A percentile compares a stretch with the other conserved stretches of the same genome.
Evolutionary conservation across 2,797 vertebrate species (phyloP).

Genomic region (Euphonia xanthogaster): DNA sequence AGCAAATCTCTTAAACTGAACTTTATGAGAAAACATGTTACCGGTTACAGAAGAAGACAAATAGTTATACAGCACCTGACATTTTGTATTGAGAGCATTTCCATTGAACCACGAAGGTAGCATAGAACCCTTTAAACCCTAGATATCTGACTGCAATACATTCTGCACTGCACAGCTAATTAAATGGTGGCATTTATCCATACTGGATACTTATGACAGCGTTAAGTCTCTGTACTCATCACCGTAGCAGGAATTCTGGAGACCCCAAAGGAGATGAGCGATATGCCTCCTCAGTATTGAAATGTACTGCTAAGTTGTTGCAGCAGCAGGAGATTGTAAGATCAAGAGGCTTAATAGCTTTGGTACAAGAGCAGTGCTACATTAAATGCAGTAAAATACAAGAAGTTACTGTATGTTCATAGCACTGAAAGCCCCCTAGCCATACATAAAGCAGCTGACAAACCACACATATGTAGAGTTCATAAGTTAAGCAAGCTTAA

Average conservation of each 20-base stretch:
- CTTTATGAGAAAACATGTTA: not conserved
- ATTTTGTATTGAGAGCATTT: not conserved
- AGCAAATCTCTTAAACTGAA: not conserved
- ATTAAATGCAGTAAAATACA: conserved; percentile 35
- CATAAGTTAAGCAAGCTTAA: not conserved
- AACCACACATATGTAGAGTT: not conserved
- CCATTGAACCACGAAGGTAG: not conserved
- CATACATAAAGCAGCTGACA: not conserved
- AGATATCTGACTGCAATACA: not conserved
- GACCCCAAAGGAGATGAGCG: not conserved
- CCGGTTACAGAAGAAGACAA: not conserved
- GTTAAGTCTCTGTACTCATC: not conserved
- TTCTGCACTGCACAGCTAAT: not conserved
- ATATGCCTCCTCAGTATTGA: not conserved
- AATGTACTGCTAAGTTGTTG: not conserved
- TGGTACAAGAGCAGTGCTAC: conserved; percentile 8
- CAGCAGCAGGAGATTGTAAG: conserved; percentile 51
- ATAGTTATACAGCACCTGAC: not conserved
- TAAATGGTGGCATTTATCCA: not conserved
- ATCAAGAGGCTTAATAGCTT: conserved; percentile 56
- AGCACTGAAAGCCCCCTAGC: not conserved
- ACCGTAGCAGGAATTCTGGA: not conserved
- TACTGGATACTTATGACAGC: not conserved
- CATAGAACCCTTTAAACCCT: not conserved
- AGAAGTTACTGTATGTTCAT: not conserved